Percentiles rank a stretch among this genome's conserved stretches.
phyloP scores from a whole-genome alignment of 1,140 invertebrate genomes.

The Drosophila malerkotliana region DNA sequence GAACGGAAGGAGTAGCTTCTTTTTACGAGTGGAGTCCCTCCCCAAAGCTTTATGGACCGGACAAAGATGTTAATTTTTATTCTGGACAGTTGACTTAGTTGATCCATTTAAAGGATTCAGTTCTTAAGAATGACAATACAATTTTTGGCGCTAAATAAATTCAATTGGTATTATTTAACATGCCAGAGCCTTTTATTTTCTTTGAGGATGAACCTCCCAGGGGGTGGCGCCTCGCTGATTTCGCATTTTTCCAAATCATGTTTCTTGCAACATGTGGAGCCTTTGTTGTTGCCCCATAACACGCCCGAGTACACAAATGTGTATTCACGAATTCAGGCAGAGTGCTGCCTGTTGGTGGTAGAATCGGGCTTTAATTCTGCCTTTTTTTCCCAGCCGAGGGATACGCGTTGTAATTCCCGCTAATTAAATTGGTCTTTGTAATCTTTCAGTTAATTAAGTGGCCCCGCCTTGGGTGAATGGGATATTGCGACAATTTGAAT shows the following conservation, averaged over 20 bases:
- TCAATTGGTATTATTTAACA: neutral
- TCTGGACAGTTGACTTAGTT: neutral
- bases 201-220: neutral
- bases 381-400: conserved; percentile 13
- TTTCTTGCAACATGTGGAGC: conserved; percentile 20
- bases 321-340: conserved; percentile 3
- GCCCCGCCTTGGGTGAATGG: neutral
- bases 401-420: conserved; percentile 30
- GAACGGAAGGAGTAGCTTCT: neutral
- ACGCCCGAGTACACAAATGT: too few species aligned
- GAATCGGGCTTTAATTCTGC: conserved; percentile 19
- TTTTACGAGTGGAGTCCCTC: neutral
- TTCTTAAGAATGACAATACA: neutral
- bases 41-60: neutral
- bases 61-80: neutral
- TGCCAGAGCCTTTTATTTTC: neutral
- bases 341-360: conserved; percentile 1
- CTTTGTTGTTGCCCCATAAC: conserved; percentile 18
- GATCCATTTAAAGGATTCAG: neutral
- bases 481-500: neutral
- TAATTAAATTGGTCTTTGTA: conserved; percentile 48
- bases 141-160: conserved; percentile 16
- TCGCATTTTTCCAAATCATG: conserved; percentile 16
- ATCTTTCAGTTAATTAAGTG: conserved; percentile 35
- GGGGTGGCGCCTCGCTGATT: conserved; percentile 6